Evolutionary conservation across 64 coral and sea anemone genomes (phyloP), one percentile per base, ranked within the genome.

Genomic region (Dendronephthya gigantea): DNA sequence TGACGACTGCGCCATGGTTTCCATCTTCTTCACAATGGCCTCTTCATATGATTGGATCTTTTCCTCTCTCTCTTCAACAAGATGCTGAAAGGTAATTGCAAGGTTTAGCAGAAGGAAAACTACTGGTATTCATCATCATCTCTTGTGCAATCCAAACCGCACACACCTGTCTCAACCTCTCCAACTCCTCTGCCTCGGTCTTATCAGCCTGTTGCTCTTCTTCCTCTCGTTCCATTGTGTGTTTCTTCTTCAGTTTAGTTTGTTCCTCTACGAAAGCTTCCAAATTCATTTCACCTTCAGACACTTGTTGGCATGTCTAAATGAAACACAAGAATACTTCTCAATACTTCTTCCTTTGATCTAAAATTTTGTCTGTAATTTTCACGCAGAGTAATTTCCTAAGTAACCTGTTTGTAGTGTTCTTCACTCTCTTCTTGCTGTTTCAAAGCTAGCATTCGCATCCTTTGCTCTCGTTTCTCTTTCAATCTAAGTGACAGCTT

Each of bases 1-100:
- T 29, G 72, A 79, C 1, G 37, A 16, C 36, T 79, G 72, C 29
- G 72, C 72, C 72, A 79, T 39, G 11, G 72, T 28, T 34, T 7
- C 72, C 72, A 79, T 36, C 0, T 39, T 34, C 9, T 79, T 17
- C 15, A 79, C 30, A 17, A 35, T 34, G 15, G 19, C 4, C 19
- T 34, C 72, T 79, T 79, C 72, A 34, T 79, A 79, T 34, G 72
- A 79, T 12, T 79, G 32, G 37, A 79, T 79, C 36, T 79, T 15
- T 39, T 79, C 36, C 29, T 0, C 19, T 29, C 72, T 8, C 36
- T 79, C 12, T 79, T 79, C 72, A 35, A 0, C 72, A 34, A 79
- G 72, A 34, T 79, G 72, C 72, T 79, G 36, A 8, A 16, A 62
- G 7, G 5, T 19, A 3, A 35, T 9, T 5, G 19, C 58, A n/a